Evolutionary conservation across 1,140 invertebrate species (phyloP).

Genomic region (Batillaria attramentaria): DNA sequence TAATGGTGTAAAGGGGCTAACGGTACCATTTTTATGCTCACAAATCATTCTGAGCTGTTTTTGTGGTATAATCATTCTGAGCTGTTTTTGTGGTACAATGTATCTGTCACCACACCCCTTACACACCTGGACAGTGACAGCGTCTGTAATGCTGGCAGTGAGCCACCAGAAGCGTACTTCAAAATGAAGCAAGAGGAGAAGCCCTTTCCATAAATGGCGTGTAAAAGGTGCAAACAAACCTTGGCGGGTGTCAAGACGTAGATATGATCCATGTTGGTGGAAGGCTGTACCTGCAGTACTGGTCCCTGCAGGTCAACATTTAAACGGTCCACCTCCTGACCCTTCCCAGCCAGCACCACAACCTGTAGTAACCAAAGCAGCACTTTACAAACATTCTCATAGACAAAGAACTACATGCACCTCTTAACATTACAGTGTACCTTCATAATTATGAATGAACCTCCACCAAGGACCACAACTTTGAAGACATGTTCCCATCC

Average conservation of each 20-base stretch:
- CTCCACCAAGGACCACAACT: background rate
- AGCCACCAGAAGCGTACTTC: background rate
- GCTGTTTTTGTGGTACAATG: background rate
- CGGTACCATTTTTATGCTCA: background rate
- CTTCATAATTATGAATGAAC: background rate
- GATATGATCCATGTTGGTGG: slow-evolving; percentile 37
- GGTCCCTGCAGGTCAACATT: slow-evolving; percentile 27
- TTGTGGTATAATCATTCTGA: background rate
- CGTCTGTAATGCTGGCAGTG: background rate
- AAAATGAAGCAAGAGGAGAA: background rate
- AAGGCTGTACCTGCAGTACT: slow-evolving; percentile 39
- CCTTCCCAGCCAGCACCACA: slow-evolving; percentile 33
- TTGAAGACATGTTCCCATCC: background rate
- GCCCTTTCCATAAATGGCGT: background rate
- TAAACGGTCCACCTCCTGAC: slow-evolving; percentile 40
- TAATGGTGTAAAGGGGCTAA: background rate
- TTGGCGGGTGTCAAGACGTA: slow-evolving; percentile 51
- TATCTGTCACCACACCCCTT: too few relatives aligned
- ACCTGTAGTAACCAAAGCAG: slow-evolving; percentile 34
- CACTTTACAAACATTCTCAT: too few relatives aligned
- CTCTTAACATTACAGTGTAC: background rate
- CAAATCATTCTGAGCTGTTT: too few relatives aligned
- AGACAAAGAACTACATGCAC: too few relatives aligned
- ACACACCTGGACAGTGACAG: too few relatives aligned
- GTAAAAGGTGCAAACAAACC: slow-evolving; percentile 34